Evolutionary conservation across 2,888 invertebrate genomes (phyloP), one percentile per base, ranked within the genome.

Genomic region (Camptogramma bilineatum): DNA sequence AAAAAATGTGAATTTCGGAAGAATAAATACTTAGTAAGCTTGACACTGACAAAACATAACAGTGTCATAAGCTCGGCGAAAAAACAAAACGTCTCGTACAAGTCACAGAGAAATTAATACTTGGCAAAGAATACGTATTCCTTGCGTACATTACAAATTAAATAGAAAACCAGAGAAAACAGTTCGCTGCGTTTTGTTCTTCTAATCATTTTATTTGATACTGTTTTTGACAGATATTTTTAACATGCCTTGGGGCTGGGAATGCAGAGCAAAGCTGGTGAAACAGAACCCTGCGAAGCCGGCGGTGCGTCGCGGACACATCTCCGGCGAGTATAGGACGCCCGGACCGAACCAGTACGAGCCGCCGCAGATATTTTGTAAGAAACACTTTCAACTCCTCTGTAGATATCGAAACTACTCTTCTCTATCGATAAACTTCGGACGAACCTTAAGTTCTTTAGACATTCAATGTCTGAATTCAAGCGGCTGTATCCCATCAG

Each of bases 161-260:
- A n/a, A n/a, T n/a, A 16, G 16, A 42, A 16, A 44, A 44, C 5
- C 16, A 0, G 13, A 44, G 44, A 44, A 17, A 44, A 44, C 7
- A 16, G 13, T 17, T 4, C 1, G 5, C 16, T 13, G 1, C 7
- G 17, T 44, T 44, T 44, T 16, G 4, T 5, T 42, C 16, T 3
- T 16, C 5, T 44, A 17, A 7, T 17, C 2, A 16, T 16, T 16
- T 34, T 34, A 18, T n/a, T n/a, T n/a, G n/a, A n/a, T n/a, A n/a
- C n/a, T n/a, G 19, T 21, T 34, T 52, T 39, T 13, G 34, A 18
- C 1, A 39, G 51, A 54, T 53, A 51, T 34, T 52, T 19, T 56
- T 39, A 64, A 46, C 19, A 88, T 90, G 91, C 87, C 89, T 48
- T 88, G 81, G 85, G 86, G 88, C 34, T 88, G 82, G 79, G 88